phyloP scores from a whole-genome alignment of 2,888 invertebrate genomes.

The Andrena praecox region DNA sequence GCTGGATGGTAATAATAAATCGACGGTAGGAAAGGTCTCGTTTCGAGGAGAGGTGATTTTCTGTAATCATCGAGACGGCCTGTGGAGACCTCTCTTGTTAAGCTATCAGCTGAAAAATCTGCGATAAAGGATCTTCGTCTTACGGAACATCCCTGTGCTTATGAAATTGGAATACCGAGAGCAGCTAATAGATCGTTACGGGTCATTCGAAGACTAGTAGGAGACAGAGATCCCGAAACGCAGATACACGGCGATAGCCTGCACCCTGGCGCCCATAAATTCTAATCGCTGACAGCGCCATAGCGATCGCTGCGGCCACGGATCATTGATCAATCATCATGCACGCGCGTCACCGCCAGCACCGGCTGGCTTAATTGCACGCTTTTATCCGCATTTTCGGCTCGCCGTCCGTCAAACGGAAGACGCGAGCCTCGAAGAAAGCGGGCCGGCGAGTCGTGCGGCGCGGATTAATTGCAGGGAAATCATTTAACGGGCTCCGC shows the following conservation, averaged over 20 bases:
- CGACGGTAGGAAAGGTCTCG: slow-evolving; percentile 16
- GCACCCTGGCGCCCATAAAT: background rate
- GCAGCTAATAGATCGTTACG: too few relatives aligned
- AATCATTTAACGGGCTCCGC: slow-evolving; percentile 41
- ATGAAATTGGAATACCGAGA: too few relatives aligned
- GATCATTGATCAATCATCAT: slow-evolving; percentile 18
- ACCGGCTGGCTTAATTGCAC: slow-evolving; percentile 17
- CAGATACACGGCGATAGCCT: background rate
- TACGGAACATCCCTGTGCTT: too few relatives aligned
- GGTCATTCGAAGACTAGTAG: too few relatives aligned
- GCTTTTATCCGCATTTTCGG: slow-evolving; percentile 12
- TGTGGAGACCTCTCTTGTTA: background rate
- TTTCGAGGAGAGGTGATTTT: slow-evolving; percentile 27
- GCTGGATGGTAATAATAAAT: slow-evolving; percentile 50
- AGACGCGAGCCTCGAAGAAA: background rate
- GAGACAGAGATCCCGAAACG: background rate
- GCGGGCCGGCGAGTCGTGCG: background rate
- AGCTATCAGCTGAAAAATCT: background rate
- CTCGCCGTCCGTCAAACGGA: background rate
- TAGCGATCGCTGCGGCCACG: background rate
- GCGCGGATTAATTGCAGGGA: slow-evolving; percentile 50
- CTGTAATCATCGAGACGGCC: slow-evolving; percentile 19
- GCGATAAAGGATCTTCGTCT: too few relatives aligned
- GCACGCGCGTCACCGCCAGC: background rate
- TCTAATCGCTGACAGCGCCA: background rate